Percentiles rank a stretch among this genome's conserved stretches.
phyloP scores from a whole-genome alignment of 2,888 invertebrate genomes.

The Pyrrhosoma nymphula region DNA sequence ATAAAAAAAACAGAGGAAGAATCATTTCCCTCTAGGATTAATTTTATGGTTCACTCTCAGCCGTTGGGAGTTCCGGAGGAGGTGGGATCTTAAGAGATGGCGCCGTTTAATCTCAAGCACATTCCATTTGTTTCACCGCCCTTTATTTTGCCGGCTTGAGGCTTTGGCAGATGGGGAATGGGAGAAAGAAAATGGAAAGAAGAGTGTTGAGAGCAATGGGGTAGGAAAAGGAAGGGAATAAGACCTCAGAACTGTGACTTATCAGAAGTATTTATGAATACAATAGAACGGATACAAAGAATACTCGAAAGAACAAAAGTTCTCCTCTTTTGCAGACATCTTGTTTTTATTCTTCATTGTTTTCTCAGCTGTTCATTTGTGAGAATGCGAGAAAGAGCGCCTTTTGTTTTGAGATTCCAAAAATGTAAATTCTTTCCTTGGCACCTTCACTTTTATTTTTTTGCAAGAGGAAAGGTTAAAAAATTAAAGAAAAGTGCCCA shows the following conservation, averaged over 20 bases:
- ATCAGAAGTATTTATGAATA: slow-evolving; percentile 1
- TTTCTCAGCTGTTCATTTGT: neutral
- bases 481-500: neutral
- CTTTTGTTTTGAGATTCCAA: neutral
- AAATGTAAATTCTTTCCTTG: slow-evolving; percentile 3
- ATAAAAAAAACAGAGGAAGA: neutral
- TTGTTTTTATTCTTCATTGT: slow-evolving; percentile 4
- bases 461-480: neutral
- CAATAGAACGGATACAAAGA: neutral
- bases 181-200: neutral
- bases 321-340: neutral
- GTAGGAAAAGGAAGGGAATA: neutral
- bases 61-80: neutral
- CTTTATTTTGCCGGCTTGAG: neutral
- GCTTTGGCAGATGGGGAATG: neutral
- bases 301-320: neutral
- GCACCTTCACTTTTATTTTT: neutral
- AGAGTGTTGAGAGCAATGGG: neutral
- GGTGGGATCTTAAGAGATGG: neutral
- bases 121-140: neutral
- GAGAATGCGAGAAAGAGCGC: neutral
- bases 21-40: neutral
- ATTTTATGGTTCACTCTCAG: neutral
- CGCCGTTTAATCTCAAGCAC: neutral
- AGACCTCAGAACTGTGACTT: neutral